Conservation (phyloP, 2,797 vertebrate species). For the Otus scops region DNA sequence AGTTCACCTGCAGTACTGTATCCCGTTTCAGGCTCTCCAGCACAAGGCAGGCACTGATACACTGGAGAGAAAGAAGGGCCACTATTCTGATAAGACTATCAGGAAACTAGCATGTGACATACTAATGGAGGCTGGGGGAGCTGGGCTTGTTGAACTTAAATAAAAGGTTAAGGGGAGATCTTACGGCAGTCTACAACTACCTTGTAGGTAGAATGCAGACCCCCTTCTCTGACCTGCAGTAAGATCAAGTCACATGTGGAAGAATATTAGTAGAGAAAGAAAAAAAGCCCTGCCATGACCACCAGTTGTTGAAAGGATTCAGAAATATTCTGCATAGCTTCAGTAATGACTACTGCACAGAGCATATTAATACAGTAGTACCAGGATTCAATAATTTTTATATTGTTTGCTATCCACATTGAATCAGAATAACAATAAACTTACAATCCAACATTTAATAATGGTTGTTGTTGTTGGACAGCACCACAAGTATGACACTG, state of each 20-base stretch:
- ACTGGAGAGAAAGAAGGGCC: neutral
- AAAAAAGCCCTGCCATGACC: neutral
- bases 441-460: neutral
- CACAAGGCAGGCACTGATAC: neutral
- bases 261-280: neutral
- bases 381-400: rapidly evolving
- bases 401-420: neutral
- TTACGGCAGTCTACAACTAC: neutral
- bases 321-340: neutral
- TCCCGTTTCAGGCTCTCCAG: neutral
- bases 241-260: neutral
- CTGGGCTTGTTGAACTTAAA: neutral
- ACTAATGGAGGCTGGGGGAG: neutral
- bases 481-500: neutral
- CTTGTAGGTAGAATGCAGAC: rapidly evolving
- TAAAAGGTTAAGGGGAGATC: neutral
- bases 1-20: neutral
- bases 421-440: neutral
- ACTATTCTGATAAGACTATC: too few species aligned
- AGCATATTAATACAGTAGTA: rapidly evolving
- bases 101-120: neutral
- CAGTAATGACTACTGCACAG: neutral
- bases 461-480: neutral
- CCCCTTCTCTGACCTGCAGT: neutral
- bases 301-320: neutral